A percentile compares a stretch with the other conserved stretches of the same genome.
Evolutionary conservation across 2,797 vertebrate genomes (phyloP).

Genomic region (Pseudomugil gertrudae): DNA sequence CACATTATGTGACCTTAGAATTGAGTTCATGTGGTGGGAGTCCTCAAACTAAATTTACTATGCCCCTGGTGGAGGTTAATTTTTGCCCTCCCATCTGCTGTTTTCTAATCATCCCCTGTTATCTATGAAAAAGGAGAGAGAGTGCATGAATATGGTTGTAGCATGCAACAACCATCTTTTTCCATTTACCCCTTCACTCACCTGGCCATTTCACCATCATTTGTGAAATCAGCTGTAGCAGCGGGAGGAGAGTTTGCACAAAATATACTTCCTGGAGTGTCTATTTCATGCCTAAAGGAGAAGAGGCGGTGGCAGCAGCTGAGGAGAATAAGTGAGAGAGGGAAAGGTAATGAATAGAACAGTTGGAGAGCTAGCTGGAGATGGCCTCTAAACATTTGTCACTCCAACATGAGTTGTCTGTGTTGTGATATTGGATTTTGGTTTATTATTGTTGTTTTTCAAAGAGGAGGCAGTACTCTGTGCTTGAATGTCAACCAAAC

Average conservation of each 20-base stretch:
- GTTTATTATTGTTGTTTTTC: conserved; percentile 77
- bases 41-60: conserved; percentile 60
- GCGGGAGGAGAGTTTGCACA: conserved; percentile 76
- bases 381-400: conserved; percentile 73
- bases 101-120: conserved; percentile 81
- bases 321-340: conserved; percentile 67
- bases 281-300: conserved; percentile 69
- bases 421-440: conserved; percentile 79
- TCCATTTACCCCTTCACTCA: conserved; percentile 74
- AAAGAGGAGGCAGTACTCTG: conserved; percentile 45
- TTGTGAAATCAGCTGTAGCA: conserved; percentile 84
- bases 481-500: conserved; percentile 42
- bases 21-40: conserved; percentile 52
- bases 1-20: conserved; percentile 35
- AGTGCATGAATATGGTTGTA: conserved; percentile 45
- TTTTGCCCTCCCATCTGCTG: conserved; percentile 62
- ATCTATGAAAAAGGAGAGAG: conserved; percentile 76
- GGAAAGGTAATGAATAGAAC: conserved; percentile 75
- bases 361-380: conserved; percentile 66
- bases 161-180: conserved; percentile 75
- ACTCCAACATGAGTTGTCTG: conserved; percentile 73
- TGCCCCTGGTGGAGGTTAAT: conserved; percentile 66
- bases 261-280: conserved; percentile 85
- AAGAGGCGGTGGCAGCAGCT: conserved; percentile 56
- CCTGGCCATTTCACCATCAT: conserved; percentile 80